Conservation (phyloP, 2,113 vertebrate species). For the Xenus cinereus region DNA sequence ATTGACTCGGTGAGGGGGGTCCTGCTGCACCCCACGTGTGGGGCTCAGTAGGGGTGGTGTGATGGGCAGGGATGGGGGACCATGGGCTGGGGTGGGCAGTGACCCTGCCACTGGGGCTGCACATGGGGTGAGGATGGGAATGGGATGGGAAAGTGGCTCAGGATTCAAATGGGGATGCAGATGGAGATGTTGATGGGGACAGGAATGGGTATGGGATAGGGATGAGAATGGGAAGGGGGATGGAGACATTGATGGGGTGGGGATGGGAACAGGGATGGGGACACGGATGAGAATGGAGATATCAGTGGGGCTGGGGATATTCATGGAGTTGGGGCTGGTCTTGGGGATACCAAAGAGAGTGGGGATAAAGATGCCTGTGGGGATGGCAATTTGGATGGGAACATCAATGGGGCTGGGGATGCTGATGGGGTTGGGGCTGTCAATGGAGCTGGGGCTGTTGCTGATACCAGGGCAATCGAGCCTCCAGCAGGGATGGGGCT, state of each 20-base stretch:
- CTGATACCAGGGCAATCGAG: not conserved
- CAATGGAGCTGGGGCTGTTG: not conserved
- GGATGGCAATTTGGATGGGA: not conserved
- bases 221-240: not conserved
- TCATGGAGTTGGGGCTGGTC: not conserved
- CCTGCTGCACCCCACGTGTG: rapidly evolving
- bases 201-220: too few relatives aligned
- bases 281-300: not conserved
- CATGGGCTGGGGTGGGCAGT: not conserved
- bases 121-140: rapidly evolving
- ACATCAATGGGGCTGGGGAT: not conserved
- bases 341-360: not conserved
- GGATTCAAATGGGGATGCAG: not conserved
- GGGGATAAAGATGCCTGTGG: not conserved
- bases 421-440: too few relatives aligned
- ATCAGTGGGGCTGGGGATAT: not conserved
- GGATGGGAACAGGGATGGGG: not conserved
- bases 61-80: not conserved
- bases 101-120: not conserved
- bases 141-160: not conserved
- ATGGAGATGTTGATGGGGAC: not conserved
- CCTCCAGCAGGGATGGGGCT: not conserved
- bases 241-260: not conserved
- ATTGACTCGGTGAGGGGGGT: slow-evolving; percentile 79
- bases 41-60: not conserved